These are phyloP conservation scores for Odontothrips loti DNA, from an alignment of 2,888 invertebrate species.

Conservation along the genomic window DNA sequence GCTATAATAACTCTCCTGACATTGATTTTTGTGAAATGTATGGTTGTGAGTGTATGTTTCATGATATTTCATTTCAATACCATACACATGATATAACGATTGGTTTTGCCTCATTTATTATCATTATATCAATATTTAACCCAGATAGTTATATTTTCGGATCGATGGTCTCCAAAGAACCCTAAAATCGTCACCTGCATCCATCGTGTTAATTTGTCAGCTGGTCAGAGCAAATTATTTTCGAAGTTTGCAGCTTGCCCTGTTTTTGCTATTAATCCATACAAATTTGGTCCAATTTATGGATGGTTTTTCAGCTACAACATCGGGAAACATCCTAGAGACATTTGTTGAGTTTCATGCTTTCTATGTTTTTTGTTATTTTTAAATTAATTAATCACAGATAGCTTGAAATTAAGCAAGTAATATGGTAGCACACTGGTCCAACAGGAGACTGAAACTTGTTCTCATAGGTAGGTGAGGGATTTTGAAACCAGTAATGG, in stretches of 20 bases:
- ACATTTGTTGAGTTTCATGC: too few species aligned
- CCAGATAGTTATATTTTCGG: background rate
- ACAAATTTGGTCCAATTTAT: too few species aligned
- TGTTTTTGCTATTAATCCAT: too few species aligned
- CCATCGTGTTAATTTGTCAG: background rate
- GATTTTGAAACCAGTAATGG: background rate
- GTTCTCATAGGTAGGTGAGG: background rate
- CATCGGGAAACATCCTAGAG: too few species aligned
- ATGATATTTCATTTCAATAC: background rate
- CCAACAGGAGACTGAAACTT: background rate
- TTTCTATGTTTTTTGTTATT: too few species aligned
- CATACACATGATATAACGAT: background rate
- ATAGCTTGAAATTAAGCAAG: background rate
- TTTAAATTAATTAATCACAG: background rate
- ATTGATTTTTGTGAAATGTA: slow-evolving; percentile 2
- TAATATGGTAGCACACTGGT: background rate
- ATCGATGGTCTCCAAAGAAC: background rate
- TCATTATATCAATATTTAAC: background rate
- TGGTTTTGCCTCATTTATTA: background rate
- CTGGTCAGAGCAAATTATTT: too few species aligned
- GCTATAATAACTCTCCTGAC: background rate
- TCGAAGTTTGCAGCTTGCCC: too few species aligned
- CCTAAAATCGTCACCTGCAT: background rate
- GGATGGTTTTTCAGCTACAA: too few species aligned
- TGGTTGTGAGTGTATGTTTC: background rate